These are phyloP conservation scores for Melinaea marsaeus DNA, from an alignment of 2,888 invertebrate genomes.

Conservation along the genomic window DNA sequence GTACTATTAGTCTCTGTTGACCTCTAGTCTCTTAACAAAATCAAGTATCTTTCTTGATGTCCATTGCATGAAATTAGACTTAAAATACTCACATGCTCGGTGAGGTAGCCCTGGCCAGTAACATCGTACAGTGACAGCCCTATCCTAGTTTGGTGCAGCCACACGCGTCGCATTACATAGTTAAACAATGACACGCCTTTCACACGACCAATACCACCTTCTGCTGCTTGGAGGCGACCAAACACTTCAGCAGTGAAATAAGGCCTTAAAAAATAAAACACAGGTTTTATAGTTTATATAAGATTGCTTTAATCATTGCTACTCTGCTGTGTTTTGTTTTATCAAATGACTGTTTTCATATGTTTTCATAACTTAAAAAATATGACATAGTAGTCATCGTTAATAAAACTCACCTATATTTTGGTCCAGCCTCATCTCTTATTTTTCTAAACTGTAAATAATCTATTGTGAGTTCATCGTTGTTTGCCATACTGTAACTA, in stretches of 20 bases:
- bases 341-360: too few species aligned
- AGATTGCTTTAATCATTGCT: too few species aligned
- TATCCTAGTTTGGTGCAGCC: conserved; percentile 96
- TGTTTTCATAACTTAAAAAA: too few species aligned
- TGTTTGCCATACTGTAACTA: conserved; percentile 78
- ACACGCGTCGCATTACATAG: conserved; percentile 96
- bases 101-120: conserved; percentile 92
- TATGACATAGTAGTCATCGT: neutral
- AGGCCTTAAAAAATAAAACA: conserved; percentile 62
- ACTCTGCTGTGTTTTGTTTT: too few species aligned
- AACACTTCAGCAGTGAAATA: conserved; percentile 93
- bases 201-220: conserved; percentile 88
- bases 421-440: conserved; percentile 83
- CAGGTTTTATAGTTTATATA: too few species aligned
- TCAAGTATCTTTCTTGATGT: too few species aligned
- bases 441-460: conserved; percentile 92
- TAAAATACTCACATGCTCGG: conserved; percentile 82
- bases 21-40: too few species aligned
- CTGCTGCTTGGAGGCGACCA: conserved; percentile 90
- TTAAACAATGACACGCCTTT: conserved; percentile 94
- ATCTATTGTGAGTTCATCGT: conserved; percentile 89
- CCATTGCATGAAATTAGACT: too few species aligned
- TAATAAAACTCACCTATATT: conserved; percentile 78
- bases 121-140: conserved; percentile 95
- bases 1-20: too few species aligned